Percentiles rank a stretch among this genome's conserved stretches.
Conservation (phyloP, 1,140 invertebrate species). For the Pseudomyrmex cubaensis region DNA sequence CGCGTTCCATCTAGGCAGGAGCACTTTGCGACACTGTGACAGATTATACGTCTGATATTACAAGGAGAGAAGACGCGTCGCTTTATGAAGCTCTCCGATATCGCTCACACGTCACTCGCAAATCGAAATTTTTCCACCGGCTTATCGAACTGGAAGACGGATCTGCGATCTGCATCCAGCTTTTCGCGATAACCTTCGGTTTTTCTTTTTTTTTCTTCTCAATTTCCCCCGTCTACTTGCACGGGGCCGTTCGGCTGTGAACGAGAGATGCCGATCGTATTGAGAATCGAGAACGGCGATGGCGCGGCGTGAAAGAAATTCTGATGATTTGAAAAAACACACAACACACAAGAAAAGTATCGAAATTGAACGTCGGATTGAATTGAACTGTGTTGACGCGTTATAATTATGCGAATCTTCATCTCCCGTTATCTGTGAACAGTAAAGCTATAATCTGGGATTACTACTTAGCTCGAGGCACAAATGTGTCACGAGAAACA, state of each 20-base stretch:
- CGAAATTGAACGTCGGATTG: background rate
- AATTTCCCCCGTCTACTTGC: constrained; percentile 23
- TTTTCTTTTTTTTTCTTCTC: constrained; percentile 17
- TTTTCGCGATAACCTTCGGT: constrained; percentile 17
- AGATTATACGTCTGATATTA: constrained; percentile 30
- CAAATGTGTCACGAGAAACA: constrained; percentile 33
- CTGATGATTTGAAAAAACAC: background rate
- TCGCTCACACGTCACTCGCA: constrained; percentile 18
- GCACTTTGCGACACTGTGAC: constrained; percentile 21
- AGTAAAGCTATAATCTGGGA: background rate
- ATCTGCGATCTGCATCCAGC: constrained; percentile 28
- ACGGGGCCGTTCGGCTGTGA: constrained; percentile 15
- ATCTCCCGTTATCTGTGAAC: constrained; percentile 14
- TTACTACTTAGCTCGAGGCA: constrained; percentile 6
- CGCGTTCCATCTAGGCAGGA: background rate
- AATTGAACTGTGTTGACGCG: background rate
- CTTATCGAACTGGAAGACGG: constrained; percentile 10
- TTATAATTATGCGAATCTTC: constrained; percentile 61
- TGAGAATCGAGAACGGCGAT: background rate
- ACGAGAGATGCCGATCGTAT: constrained; percentile 34
- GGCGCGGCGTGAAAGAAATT: background rate
- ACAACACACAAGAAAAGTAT: background rate
- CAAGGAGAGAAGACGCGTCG: background rate
- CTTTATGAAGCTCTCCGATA: constrained; percentile 31
- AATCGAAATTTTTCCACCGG: constrained; percentile 17